These are phyloP conservation scores for Styela clava DNA, from an alignment of 23 tunicate species.

Conservation along the genomic window DNA sequence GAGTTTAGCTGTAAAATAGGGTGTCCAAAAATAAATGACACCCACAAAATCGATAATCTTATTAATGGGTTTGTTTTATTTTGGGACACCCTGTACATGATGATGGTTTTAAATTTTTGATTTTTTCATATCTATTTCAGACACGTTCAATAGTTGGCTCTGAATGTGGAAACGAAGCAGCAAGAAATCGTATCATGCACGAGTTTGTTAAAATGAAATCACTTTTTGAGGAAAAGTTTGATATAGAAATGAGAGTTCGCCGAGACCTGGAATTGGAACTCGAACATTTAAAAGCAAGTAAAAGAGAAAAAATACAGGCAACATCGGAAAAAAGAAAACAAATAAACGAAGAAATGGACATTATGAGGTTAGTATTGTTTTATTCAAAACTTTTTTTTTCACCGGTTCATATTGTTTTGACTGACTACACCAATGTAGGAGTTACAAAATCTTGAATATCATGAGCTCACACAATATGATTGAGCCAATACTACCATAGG, in stretches of 20 bases:
- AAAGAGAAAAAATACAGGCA: constrained; percentile 18
- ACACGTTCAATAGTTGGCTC: constrained; percentile 17
- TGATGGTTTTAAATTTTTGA: too few relatives aligned
- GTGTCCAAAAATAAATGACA: too few relatives aligned
- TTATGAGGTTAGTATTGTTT: constrained; percentile 44
- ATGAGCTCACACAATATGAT: too few relatives aligned
- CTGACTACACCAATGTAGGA: too few relatives aligned
- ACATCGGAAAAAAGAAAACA: constrained; percentile 19
- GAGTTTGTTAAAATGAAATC: constrained; percentile 61
- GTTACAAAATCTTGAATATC: too few relatives aligned
- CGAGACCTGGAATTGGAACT: constrained; percentile 53
- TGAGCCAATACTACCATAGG: too few relatives aligned
- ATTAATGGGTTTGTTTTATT: too few relatives aligned
- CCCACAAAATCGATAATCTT: too few relatives aligned
- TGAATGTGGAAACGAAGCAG: constrained; percentile 4
- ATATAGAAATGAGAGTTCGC: constrained; percentile 40
- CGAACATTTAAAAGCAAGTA: constrained; percentile 21
- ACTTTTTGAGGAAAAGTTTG: constrained; percentile 57
- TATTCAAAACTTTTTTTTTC: not conserved
- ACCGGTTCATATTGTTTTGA: too few relatives aligned
- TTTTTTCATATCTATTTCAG: too few relatives aligned
- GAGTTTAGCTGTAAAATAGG: too few relatives aligned
- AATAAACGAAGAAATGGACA: constrained; percentile 37
- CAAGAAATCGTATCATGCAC: constrained; percentile 31
- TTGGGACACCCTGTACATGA: too few relatives aligned